A percentile compares a stretch with the other conserved stretches of the same genome.
Conservation (phyloP, 2,888 invertebrate species). For the Strigamia crassipes region DNA sequence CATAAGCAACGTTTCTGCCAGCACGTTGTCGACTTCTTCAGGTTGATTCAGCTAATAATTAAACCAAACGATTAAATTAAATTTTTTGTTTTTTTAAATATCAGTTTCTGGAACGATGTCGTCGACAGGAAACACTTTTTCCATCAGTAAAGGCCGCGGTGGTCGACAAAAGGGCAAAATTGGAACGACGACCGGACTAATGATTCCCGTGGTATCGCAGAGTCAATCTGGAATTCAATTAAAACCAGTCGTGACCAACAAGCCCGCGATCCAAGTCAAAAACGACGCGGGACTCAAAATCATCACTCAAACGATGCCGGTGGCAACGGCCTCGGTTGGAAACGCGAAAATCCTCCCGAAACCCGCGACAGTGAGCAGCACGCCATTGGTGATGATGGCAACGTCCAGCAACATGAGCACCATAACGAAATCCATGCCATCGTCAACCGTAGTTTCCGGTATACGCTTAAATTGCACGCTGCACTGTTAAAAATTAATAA, state of each 20-base stretch:
- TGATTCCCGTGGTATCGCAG: slow-evolving; percentile 39
- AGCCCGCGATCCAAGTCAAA: slow-evolving; percentile 44
- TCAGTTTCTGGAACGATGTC: not conserved
- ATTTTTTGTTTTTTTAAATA: not conserved
- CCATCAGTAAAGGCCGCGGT: not conserved
- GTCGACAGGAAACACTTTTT: slow-evolving; percentile 6
- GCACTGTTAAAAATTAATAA: too few relatives aligned
- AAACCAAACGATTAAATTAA: not conserved
- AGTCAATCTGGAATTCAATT: slow-evolving; percentile 43
- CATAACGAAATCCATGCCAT: slow-evolving; percentile 48
- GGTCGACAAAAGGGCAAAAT: slow-evolving; percentile 45
- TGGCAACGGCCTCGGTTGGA: not conserved
- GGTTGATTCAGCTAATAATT: not conserved
- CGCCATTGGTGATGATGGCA: slow-evolving; percentile 45
- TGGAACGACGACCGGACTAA: not conserved
- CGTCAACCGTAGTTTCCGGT: not conserved
- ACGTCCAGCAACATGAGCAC: slow-evolving; percentile 20
- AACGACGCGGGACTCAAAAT: slow-evolving; percentile 48
- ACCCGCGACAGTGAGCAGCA: slow-evolving; percentile 17
- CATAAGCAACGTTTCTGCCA: not conserved
- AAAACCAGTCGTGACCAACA: slow-evolving; percentile 29
- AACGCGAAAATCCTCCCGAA: slow-evolving; percentile 48
- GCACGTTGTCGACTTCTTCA: not conserved
- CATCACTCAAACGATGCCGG: slow-evolving; percentile 48
- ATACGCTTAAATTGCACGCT: not conserved